Evolutionary conservation across 2,888 invertebrate species (phyloP).

Genomic region (Venusia cambrica): DNA sequence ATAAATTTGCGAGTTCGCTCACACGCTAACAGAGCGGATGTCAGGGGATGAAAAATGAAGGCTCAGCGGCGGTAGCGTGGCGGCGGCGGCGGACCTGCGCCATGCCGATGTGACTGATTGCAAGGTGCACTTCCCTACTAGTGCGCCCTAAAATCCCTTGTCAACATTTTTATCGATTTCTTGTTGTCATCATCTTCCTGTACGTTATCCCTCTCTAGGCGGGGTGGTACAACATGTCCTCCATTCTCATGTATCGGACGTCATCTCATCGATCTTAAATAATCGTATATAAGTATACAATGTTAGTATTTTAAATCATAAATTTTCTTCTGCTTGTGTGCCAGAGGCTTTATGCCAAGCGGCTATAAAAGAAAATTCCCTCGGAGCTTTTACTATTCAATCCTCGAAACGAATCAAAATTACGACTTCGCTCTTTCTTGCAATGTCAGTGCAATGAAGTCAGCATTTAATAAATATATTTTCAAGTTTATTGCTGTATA

Average conservation of each 20-base stretch:
- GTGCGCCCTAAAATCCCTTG: constrained; percentile 6
- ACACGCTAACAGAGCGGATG: constrained; percentile 51
- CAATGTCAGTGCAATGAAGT: constrained; percentile 11
- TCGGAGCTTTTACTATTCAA: constrained; percentile 19
- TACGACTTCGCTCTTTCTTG: constrained; percentile 16
- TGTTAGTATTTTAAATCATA: no score
- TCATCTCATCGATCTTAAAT: background rate
- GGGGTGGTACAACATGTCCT: no score
- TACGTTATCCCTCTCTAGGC: no score
- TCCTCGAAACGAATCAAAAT: constrained; percentile 19
- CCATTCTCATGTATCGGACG: no score
- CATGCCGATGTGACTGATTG: constrained; percentile 58
- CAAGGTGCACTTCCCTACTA: constrained; percentile 24
- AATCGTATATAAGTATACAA: background rate
- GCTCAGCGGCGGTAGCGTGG: constrained; percentile 32
- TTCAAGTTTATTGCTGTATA: background rate
- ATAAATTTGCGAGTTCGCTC: constrained; percentile 49
- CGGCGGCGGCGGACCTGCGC: constrained; percentile 25
- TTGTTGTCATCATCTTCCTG: no score
- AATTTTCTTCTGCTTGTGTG: constrained; percentile 7
- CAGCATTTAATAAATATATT: constrained; percentile 3
- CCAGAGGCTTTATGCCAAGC: constrained; percentile 9
- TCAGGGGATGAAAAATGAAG: constrained; percentile 59
- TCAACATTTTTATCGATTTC: constrained; percentile 15
- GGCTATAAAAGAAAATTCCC: constrained; percentile 13